phyloP scores from a whole-genome alignment of 35 echinoderm and acorn worm species.

The Lytechinus pictus region DNA sequence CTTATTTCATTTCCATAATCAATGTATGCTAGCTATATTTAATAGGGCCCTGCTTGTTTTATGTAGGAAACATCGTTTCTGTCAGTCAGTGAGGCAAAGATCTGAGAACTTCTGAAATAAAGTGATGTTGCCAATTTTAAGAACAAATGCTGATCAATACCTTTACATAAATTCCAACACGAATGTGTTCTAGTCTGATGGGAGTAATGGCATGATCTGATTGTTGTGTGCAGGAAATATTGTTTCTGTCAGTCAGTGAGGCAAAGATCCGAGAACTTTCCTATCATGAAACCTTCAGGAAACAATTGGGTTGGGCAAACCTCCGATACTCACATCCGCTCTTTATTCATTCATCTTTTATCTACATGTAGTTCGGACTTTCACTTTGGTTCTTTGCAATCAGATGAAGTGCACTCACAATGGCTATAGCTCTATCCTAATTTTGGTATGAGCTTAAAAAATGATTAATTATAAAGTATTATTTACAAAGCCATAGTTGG shows the following conservation, averaged over 20 bases:
- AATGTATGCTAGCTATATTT: not conserved
- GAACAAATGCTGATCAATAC: too few species aligned
- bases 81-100: not conserved
- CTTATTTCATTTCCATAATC: too few species aligned
- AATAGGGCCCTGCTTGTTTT: not conserved
- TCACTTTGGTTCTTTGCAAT: not conserved
- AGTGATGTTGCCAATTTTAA: too few species aligned
- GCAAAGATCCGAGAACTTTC: not conserved
- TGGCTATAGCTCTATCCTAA: too few species aligned
- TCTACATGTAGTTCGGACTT: not conserved
- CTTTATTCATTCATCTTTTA: not conserved
- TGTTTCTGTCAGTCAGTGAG: not conserved
- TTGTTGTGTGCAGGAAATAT: not conserved
- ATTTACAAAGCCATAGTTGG: too few species aligned
- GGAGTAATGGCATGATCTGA: not conserved
- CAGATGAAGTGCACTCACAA: not conserved
- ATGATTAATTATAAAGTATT: too few species aligned
- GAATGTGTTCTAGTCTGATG: not conserved
- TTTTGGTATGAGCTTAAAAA: too few species aligned
- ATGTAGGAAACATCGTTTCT: not conserved
- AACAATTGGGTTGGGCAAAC: not conserved
- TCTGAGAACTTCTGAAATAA: not conserved
- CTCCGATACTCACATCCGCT: slow-evolving; percentile 8
- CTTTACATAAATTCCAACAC: too few species aligned
- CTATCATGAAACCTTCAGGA: not conserved